Base-by-base conservation (phyloP, 2,888 invertebrate species). In the Oxyteleia sp. region DNA sequence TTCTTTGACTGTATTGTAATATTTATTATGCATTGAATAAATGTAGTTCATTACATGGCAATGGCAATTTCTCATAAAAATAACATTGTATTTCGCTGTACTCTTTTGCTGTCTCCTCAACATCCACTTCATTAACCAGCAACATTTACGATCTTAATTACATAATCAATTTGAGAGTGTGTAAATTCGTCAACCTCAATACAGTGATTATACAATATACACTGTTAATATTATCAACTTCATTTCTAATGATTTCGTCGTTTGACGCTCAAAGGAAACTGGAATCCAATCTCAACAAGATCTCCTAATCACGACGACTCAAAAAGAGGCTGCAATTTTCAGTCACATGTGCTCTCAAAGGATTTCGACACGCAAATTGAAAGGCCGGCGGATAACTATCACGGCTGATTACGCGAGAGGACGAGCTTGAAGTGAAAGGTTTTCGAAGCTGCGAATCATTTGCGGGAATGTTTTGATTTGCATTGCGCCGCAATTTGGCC, bases 301-400 rank as follows among this genome's bases (percentile, higher is more conserved):
- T 66, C 41, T 32, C 49, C 13, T 75, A 75, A 75, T 66, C 75
- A 66, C 57, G 41, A 15, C 18, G 41, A n/a, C n/a, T 74, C 49
- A 57, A 57, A 75, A 75, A 75, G 57, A 53, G 75, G n/a, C 57
- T 64, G 53, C 64, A 75, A 75, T 64, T 75, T 75, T 75, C 64
- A 63, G 55, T 57, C 53, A 55, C 26, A 55, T 55, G 23, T 55
- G 35, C 23, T 51, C 55, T 75, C 75, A 75, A 75, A 75, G 66
- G 57, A 47, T 23, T 18, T 45, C 49, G 63, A 35, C 49, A 47
- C 29, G 66, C 66, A 75, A 66, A 75, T 75, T 75, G 66, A 66
- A 75, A 66, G 66, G 47, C 49, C 53, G 57, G 16, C 15, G 57
- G 66, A 26, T 66, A 57, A 26, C 75, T 49, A 66, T 66, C 66